A percentile compares a stretch with the other conserved stretches of the same genome.
phyloP scores from a whole-genome alignment of 2,888 invertebrate species.

The Carcina quercana region DNA sequence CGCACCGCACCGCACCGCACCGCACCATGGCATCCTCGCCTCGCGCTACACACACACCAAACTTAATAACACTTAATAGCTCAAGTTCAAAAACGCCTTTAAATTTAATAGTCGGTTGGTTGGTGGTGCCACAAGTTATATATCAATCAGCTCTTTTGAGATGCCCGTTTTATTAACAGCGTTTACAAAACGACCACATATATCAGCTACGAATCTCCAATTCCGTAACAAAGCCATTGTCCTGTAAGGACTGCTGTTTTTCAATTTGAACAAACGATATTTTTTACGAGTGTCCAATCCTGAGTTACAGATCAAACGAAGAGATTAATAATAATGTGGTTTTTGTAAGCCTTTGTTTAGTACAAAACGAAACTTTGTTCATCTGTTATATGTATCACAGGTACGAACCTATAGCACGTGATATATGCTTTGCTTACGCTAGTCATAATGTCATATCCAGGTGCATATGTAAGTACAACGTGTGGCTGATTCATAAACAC shows the following conservation, averaged over 20 bases:
- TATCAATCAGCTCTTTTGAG: constrained; percentile 35
- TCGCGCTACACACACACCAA: constrained; percentile 32
- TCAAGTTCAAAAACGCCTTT: constrained; percentile 41
- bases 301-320: background rate
- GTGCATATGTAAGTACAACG: too few relatives aligned
- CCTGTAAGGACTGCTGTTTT: constrained; percentile 6
- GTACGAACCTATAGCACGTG: too few relatives aligned
- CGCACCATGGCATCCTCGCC: constrained; percentile 26
- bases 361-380: too few relatives aligned
- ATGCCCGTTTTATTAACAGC: constrained; percentile 9
- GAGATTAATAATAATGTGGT: too few relatives aligned
- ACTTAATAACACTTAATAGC: constrained; percentile 46
- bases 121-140: constrained; percentile 23
- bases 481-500: too few relatives aligned
- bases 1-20: too few relatives aligned
- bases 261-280: constrained; percentile 4
- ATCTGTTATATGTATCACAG: too few relatives aligned
- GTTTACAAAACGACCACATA: constrained; percentile 3
- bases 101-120: constrained; percentile 31
- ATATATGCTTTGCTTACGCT: too few relatives aligned
- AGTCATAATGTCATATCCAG: too few relatives aligned
- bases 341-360: too few relatives aligned
- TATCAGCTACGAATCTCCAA: constrained; percentile 8
- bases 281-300: background rate
- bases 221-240: constrained; percentile 8